A percentile compares a stretch with the other conserved stretches of the same genome.
phyloP scores from a whole-genome alignment of 2,113 vertebrate species.

The Campylomormyrus tamandua region DNA sequence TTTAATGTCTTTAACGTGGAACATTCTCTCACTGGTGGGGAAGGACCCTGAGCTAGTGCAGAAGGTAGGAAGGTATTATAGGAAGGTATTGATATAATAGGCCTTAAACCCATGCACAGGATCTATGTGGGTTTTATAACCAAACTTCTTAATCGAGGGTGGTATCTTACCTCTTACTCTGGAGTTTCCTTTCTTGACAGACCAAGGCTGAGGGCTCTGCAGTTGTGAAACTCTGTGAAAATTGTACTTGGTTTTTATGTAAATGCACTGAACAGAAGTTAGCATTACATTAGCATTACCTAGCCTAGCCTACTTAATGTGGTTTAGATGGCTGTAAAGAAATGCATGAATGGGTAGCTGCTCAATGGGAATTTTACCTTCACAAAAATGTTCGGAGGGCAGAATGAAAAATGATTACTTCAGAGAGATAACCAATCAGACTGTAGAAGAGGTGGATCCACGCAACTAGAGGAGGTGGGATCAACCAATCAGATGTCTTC shows the following conservation, averaged over 20 bases:
- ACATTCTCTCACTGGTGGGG: background rate
- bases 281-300: background rate
- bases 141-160: background rate
- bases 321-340: background rate
- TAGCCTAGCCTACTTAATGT: background rate
- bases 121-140: background rate
- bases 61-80: background rate
- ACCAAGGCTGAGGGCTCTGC: background rate
- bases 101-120: background rate
- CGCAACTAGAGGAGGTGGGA: no score
- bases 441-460: no score
- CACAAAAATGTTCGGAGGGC: background rate
- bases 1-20: background rate
- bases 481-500: no score
- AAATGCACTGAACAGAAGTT: background rate
- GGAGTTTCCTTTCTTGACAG: background rate
- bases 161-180: background rate
- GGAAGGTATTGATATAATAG: background rate
- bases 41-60: background rate
- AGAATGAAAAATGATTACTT: background rate
- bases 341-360: background rate
- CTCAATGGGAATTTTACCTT: background rate
- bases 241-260: background rate
- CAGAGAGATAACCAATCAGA: no score
- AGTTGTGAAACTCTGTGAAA: background rate